Percentiles rank a stretch among this genome's conserved stretches.
Evolutionary conservation across 2,888 invertebrate genomes (phyloP).

Genomic region (Uloborus plumipes): DNA sequence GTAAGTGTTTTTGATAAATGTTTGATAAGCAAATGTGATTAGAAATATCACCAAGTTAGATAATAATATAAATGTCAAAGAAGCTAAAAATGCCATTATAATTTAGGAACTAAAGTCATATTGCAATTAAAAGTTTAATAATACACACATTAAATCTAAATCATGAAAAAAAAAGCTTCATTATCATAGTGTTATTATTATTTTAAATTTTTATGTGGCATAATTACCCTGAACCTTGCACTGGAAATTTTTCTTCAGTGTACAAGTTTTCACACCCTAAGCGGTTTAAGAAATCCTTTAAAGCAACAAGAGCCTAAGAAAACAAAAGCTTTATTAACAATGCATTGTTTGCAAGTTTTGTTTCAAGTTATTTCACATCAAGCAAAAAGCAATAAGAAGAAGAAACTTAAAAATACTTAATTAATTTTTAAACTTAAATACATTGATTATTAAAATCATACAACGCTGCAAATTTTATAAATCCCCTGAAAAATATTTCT

Average conservation of each 20-base stretch:
- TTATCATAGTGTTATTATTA: too few relatives aligned
- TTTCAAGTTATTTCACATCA: background rate
- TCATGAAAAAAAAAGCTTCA: background rate
- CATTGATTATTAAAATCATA: too few relatives aligned
- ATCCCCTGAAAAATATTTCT: too few relatives aligned
- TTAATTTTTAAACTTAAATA: background rate
- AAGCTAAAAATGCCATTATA: too few relatives aligned
- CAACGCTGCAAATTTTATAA: too few relatives aligned
- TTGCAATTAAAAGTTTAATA: background rate
- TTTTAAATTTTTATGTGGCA: background rate
- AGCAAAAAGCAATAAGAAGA: background rate
- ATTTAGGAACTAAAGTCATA: too few relatives aligned
- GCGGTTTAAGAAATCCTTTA: slow-evolving; percentile 92
- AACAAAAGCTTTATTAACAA: background rate
- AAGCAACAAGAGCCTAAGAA: slow-evolving; percentile 80
- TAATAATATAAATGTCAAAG: too few relatives aligned
- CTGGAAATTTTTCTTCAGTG: slow-evolving; percentile 93
- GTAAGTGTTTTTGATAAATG: too few relatives aligned
- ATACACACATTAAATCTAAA: background rate
- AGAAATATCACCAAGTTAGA: too few relatives aligned
- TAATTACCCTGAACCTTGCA: slow-evolving; percentile 69
- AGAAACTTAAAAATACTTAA: background rate
- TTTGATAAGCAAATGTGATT: too few relatives aligned
- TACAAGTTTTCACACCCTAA: slow-evolving; percentile 88
- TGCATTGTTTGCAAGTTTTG: background rate